phyloP scores from a whole-genome alignment of 2,888 invertebrate species.

The Philaethria dido region DNA sequence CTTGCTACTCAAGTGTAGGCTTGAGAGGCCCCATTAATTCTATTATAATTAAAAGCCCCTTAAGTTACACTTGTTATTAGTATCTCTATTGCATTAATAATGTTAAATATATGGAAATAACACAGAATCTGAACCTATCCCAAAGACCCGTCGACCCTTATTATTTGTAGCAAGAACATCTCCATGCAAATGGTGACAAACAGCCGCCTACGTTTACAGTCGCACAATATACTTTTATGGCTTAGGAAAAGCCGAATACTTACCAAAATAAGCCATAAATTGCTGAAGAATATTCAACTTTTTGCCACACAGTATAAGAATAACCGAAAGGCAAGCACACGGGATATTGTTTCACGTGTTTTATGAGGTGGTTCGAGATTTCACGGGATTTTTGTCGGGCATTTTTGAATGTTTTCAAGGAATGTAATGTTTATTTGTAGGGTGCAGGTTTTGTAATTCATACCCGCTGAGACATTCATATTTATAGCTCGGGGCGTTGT shows the following conservation, averaged over 20 bases:
- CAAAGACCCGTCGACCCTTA: constrained; percentile 40
- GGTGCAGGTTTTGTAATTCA: constrained; percentile 57
- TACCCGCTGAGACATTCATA: constrained; percentile 57
- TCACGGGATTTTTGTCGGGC: constrained; percentile 68
- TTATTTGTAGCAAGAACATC: constrained; percentile 54
- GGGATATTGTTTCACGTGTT: constrained; percentile 82
- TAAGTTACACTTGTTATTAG: no score
- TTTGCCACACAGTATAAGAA: constrained; percentile 42
- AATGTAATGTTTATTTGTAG: constrained; percentile 62
- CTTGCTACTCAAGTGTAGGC: no score
- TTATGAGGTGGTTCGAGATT: constrained; percentile 81
- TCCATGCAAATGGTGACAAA: constrained; percentile 82
- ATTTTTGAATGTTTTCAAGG: constrained; percentile 70
- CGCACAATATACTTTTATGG: constrained; percentile 83
- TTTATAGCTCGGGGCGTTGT: constrained; percentile 53
- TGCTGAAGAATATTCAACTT: constrained; percentile 45
- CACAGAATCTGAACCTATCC: constrained; percentile 35
- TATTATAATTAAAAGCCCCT: no score
- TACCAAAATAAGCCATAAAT: constrained; percentile 47
- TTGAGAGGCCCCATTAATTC: no score
- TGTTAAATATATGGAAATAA: background rate
- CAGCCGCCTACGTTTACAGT: constrained; percentile 76
- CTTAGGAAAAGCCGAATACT: constrained; percentile 72
- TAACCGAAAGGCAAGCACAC: constrained; percentile 37
- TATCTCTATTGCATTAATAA: no score